Percentiles rank a stretch among this genome's conserved stretches.
Conservation (phyloP, 2,797 vertebrate genomes). For the Rachycentron canadum region DNA sequence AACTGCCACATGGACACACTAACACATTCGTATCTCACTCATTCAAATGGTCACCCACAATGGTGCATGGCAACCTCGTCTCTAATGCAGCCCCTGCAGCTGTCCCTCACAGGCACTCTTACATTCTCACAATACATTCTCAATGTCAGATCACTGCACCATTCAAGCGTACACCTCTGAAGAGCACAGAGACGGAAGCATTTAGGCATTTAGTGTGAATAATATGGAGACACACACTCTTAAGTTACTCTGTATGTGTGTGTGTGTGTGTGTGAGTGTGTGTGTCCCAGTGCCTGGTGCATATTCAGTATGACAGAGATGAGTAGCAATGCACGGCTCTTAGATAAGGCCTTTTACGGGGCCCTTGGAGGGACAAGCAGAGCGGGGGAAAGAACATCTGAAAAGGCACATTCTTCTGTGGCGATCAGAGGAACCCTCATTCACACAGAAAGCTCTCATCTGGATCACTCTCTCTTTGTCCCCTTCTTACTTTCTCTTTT, state of each 20-base stretch:
- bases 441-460: conserved; percentile 54
- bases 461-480: conserved; percentile 58
- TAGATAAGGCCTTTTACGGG: conserved; percentile 72
- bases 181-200: conserved; percentile 54
- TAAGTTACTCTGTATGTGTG: conserved; percentile 45
- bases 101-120: conserved; percentile 70
- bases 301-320: conserved; percentile 74
- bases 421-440: conserved; percentile 65
- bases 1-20: conserved; percentile 18
- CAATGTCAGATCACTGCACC: conserved; percentile 62
- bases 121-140: conserved; percentile 61
- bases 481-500: conserved; percentile 32
- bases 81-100: conserved; percentile 55
- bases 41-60: conserved; percentile 53
- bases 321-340: conserved; percentile 70
- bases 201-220: conserved; percentile 75
- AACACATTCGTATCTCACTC: conserved; percentile 50
- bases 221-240: conserved; percentile 58
- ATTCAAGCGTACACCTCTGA: conserved; percentile 52
- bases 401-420: conserved; percentile 67
- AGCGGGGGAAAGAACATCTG: conserved; percentile 62
- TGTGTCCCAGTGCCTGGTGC: conserved; percentile 46
- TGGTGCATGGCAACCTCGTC: conserved; percentile 58
- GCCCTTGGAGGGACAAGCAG: conserved; percentile 74
- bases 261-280: conserved; percentile 30